Evolutionary conservation across 2,113 vertebrate species (phyloP).

Genomic region (Conger conger): DNA sequence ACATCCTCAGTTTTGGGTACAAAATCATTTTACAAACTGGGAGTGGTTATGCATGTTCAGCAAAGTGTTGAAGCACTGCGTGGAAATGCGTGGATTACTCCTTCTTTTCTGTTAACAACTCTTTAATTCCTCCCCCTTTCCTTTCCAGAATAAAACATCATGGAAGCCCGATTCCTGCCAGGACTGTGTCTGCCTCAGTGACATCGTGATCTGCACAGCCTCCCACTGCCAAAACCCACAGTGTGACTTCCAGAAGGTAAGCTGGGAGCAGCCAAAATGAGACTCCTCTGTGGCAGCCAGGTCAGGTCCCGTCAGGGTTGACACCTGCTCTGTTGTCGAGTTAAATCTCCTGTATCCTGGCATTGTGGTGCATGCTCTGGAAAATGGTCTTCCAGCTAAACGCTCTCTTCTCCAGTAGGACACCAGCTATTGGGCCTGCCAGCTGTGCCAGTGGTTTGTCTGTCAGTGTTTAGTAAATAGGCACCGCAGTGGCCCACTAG

Average conservation of each 20-base stretch:
- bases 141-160: conserved; percentile 77
- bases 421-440: too few species aligned
- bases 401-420: neutral
- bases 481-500: too few species aligned
- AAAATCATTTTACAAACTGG: neutral
- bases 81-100: neutral
- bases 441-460: too few species aligned
- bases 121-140: conserved; percentile 31
- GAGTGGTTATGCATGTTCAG: neutral
- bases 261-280: neutral
- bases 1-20: neutral
- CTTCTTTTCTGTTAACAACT: neutral
- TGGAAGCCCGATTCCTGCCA: conserved; percentile 87
- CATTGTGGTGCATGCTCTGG: neutral
- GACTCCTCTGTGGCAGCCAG: neutral
- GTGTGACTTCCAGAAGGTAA: conserved; percentile 86
- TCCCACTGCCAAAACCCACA: conserved; percentile 72
- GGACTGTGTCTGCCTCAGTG: conserved; percentile 76
- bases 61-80: neutral
- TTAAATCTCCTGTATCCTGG: neutral
- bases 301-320: neutral
- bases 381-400: neutral
- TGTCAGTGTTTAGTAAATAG: too few species aligned
- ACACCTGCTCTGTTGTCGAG: neutral
- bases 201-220: conserved; percentile 75